A percentile compares a stretch with the other conserved stretches of the same genome.
phyloP scores from a whole-genome alignment of 2,113 vertebrate genomes.

The Triplophysa rosa region DNA sequence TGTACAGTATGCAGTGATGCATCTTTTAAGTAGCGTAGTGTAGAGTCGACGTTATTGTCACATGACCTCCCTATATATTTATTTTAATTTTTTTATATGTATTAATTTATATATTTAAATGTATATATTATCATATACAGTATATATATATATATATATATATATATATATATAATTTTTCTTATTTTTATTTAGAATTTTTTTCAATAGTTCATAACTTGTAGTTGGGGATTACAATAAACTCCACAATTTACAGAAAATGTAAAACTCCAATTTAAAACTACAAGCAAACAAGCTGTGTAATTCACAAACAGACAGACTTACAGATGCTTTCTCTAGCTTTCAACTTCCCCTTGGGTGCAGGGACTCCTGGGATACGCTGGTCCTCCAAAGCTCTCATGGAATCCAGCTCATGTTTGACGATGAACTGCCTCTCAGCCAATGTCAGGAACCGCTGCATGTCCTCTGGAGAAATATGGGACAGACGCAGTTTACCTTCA shows the following conservation, averaged over 20 bases:
- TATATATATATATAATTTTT: too few species aligned
- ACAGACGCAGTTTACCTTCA: background rate
- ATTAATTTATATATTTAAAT: too few species aligned
- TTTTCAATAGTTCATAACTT: too few species aligned
- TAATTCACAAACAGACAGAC: conserved; percentile 21
- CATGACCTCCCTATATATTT: background rate
- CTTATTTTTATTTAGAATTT: too few species aligned
- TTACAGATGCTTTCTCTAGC: conserved; percentile 59
- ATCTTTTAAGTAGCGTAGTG: background rate
- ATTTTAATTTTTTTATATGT: too few species aligned
- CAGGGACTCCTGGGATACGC: conserved; percentile 72
- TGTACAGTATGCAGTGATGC: background rate
- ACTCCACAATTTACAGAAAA: too few species aligned
- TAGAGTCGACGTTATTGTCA: background rate
- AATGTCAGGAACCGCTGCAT: conserved; percentile 75
- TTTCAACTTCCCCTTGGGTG: conserved; percentile 58
- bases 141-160: too few species aligned
- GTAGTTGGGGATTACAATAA: too few species aligned
- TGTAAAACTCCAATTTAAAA: too few species aligned
- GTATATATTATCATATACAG: too few species aligned
- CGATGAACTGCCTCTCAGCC: conserved; percentile 76
- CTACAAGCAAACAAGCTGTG: conserved; percentile 18
- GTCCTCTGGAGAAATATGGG: conserved; percentile 65
- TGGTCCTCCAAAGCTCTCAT: conserved; percentile 68
- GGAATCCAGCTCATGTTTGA: conserved; percentile 75